phyloP scores from a whole-genome alignment of 2,113 vertebrate genomes.

The Onychorhynchus coronatus region DNA sequence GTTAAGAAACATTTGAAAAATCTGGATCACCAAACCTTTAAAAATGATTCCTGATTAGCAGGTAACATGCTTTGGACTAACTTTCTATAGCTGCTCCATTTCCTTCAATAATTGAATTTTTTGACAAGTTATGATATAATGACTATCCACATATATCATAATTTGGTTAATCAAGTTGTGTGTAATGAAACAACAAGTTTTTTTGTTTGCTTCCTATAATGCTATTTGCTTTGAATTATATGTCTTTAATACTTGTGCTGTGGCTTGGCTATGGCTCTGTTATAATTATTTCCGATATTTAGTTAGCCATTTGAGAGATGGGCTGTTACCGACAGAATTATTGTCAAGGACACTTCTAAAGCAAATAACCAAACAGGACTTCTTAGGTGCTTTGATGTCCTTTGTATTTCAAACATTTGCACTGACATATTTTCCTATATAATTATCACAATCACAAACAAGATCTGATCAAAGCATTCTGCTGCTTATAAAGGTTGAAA shows the following conservation, averaged over 20 bases:
- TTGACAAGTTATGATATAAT: background rate
- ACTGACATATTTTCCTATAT: conserved; percentile 50
- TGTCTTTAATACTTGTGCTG: conserved; percentile 3
- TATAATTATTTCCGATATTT: conserved; percentile 39
- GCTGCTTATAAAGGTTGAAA: conserved; percentile 16
- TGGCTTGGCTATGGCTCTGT: background rate
- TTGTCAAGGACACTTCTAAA: conserved; percentile 34
- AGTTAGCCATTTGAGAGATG: conserved; percentile 22
- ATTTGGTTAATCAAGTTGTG: background rate
- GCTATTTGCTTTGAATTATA: conserved; percentile 7
- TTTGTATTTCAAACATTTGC: conserved; percentile 57
- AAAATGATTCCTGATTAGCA: background rate
- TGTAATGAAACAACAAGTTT: background rate
- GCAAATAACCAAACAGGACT: conserved; percentile 23
- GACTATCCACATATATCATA: background rate
- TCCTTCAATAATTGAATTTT: background rate
- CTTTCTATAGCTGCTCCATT: background rate
- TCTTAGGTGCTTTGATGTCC: conserved; percentile 51
- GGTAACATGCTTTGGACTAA: background rate
- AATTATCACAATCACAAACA: conserved; percentile 55
- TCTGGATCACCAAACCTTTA: background rate
- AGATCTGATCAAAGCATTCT: conserved; percentile 38
- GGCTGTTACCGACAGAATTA: conserved; percentile 4
- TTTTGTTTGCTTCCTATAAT: background rate
- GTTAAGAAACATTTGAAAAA: background rate